A percentile compares a stretch with the other conserved stretches of the same genome.
phyloP scores from a whole-genome alignment of 64 coral and sea anemone species.

The Dendrophyllia cribrosa region DNA sequence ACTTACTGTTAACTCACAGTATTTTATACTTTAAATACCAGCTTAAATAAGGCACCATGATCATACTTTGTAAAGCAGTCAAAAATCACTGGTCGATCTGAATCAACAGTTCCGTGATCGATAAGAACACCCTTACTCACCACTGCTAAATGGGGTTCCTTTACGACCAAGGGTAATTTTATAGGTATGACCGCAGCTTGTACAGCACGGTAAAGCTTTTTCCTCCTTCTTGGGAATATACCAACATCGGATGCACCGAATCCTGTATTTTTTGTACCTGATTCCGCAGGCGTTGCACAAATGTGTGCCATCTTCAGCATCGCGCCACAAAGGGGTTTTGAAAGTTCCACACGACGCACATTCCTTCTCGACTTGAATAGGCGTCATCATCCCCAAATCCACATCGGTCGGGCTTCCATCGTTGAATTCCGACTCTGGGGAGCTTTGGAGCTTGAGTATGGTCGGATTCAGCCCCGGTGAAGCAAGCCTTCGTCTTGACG shows the following conservation, averaged over 20 bases:
- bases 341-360: slow-evolving; percentile 92
- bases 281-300: slow-evolving; percentile 99
- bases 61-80: slow-evolving; percentile 3
- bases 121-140: slow-evolving; percentile 20
- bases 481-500: slow-evolving; percentile 62
- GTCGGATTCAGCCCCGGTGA: slow-evolving; percentile 77
- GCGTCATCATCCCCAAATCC: slow-evolving; percentile 81
- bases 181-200: slow-evolving; percentile 85
- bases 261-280: slow-evolving; percentile 97
- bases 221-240: slow-evolving; percentile 99
- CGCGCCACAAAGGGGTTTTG: slow-evolving; percentile 97
- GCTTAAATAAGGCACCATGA: not conserved
- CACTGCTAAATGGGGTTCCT: slow-evolving; percentile 40
- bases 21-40: no score
- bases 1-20: not conserved
- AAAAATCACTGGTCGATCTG: not conserved
- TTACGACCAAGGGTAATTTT: slow-evolving; percentile 73
- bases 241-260: slow-evolving; percentile 94
- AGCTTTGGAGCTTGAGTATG: slow-evolving; percentile 76
- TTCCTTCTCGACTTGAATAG: slow-evolving; percentile 90
- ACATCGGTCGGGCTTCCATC: slow-evolving; percentile 70
- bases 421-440: slow-evolving; percentile 66
- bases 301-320: slow-evolving; percentile 97
- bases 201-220: slow-evolving; percentile 85
- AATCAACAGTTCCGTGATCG: not conserved